Base-by-base conservation (phyloP, 2,797 vertebrate species). In the Halcyon badia region DNA sequence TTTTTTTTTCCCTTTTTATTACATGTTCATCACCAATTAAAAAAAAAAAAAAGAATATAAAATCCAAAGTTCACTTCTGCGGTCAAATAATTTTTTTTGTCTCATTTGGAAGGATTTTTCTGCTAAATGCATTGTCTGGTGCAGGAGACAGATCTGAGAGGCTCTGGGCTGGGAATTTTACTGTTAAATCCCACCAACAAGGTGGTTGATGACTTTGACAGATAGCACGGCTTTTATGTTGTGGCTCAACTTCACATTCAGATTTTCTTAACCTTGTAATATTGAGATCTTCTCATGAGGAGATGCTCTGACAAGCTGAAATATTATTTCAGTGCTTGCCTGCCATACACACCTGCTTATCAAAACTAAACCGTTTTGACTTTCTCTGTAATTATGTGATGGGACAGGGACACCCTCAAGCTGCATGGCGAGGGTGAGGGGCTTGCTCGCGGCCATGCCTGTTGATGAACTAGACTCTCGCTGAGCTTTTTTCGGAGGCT, bases 151-250 rank as follows among this genome's bases (percentile, higher is more conserved):
- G 89, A 94, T 87, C 87, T 96, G 95, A 95, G 90, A 90, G 83
- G 65, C 86, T 84, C 69, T 83, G 87, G 92, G 79, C 93, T 94
- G 81, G 91, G 83, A 92, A n/a, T 68, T 84, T 25, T 66, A 6
- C 81, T 89, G 70, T n/a, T 92, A 87, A 94, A 94, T 93, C 72
- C 94, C 81, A 66, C 73, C 2, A 8, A 88, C 84, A 89, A 91
- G 92, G 87, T 64, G 96, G 92, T 58, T 97, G 95, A 97, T 97
- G 95, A 89, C 86, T 94, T 95, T 96, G 95, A 95, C 89, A 97
- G 94, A 96, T 95, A 95, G 61, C 80, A 86, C 58, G 64, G 72
- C 76, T 86, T 97, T 95, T 94, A 77, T 94, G 87, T 78, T 95
- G 91, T 41, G 72, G 64, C 85, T 97, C 41, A 62, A 73, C 77